Base-by-base conservation (phyloP, 2,113 vertebrate species). In the Ivindomyrus marchei region DNA sequence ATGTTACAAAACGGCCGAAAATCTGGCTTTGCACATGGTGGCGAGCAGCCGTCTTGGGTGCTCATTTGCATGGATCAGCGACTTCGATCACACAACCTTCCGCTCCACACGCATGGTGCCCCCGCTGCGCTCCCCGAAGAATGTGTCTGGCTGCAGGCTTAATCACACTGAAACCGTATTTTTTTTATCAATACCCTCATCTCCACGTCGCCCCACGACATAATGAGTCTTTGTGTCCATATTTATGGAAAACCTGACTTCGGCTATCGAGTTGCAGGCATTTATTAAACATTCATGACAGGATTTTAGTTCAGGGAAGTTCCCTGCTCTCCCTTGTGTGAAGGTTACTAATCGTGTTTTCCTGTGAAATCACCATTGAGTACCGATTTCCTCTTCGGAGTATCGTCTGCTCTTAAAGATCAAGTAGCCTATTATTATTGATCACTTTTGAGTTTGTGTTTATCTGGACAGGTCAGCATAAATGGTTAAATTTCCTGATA, bases 141-240 rank as follows among this genome's bases (percentile, higher is more conserved):
- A 85, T 85, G 83, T 10, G 21, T 85, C 42, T 46, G 45, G 39
- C 83, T 17, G 45, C 45, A 42, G 24, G 45, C 89, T 88, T 70
- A 83, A 89, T 89, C 46, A 90, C 85, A 66, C 88, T 87, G 58
- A 80, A 83, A 42, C 90, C 86, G 89, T 87, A 11, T 62, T 21
- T 90, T 21, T 90, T 92, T 89, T 90, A 92, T 92, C 89, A 90
- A 91, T 70, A 42, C 52, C 85, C 83, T 74, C 31, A 91, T 92
- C 91, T 88, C 86, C 39, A 36, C 77, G 49, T 21, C 85, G 56
- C 91, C 31, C 85, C 70, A n/a, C 66, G 90, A 46, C 91, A 94
- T 92, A 92, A 94, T 74, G 88, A 53, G 58, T 90, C 93, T 93
- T 94, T 95, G 93, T 94, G 77, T 88, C 62, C 90, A 90, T 91